A percentile compares a stretch with the other conserved stretches of the same genome.
These are phyloP conservation scores for Drosophila pallidifrons DNA, from an alignment of 1,140 invertebrate genomes.

Conservation along the genomic window DNA sequence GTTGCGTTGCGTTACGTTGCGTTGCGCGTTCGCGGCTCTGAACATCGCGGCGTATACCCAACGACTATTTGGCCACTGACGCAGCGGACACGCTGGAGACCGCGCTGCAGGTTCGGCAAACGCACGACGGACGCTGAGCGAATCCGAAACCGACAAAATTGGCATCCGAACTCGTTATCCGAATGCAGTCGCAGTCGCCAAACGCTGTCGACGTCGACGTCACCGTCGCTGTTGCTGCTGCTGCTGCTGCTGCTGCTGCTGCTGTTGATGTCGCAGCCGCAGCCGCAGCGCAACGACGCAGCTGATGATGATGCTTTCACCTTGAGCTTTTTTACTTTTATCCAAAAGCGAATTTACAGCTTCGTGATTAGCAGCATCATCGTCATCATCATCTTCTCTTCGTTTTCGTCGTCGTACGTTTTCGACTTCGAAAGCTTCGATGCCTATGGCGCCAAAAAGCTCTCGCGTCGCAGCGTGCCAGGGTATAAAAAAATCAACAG, in stretches of 20 bases:
- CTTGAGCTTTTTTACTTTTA: slow-evolving; percentile 43
- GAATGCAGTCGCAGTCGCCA: slow-evolving; percentile 58
- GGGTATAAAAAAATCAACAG: neutral
- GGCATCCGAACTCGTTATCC: slow-evolving; percentile 48
- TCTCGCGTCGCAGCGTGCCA: slow-evolving; percentile 25
- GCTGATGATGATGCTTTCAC: slow-evolving; percentile 34
- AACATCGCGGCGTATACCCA: slow-evolving; percentile 84
- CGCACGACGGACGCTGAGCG: slow-evolving; percentile 51
- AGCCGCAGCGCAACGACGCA: neutral
- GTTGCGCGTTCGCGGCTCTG: slow-evolving; percentile 71
- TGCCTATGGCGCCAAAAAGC: slow-evolving; percentile 34
- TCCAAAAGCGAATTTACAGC: slow-evolving; percentile 9
- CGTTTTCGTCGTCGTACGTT: neutral
- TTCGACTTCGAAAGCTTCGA: slow-evolving; percentile 47
- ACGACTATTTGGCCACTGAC: slow-evolving; percentile 78
- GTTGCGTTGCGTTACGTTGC: slow-evolving; percentile 49
- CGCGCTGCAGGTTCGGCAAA: slow-evolving; percentile 49
- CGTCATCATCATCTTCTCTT: neutral
- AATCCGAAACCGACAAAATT: slow-evolving; percentile 51
- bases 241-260: neutral
- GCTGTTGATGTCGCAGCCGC: neutral
- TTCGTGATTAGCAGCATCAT: slow-evolving; percentile 5
- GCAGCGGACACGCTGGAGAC: slow-evolving; percentile 76
- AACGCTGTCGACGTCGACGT: neutral
- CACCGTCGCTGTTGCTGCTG: neutral